phyloP scores from a whole-genome alignment of 1,140 invertebrate species.

The Cyphomyrmex costatus region DNA sequence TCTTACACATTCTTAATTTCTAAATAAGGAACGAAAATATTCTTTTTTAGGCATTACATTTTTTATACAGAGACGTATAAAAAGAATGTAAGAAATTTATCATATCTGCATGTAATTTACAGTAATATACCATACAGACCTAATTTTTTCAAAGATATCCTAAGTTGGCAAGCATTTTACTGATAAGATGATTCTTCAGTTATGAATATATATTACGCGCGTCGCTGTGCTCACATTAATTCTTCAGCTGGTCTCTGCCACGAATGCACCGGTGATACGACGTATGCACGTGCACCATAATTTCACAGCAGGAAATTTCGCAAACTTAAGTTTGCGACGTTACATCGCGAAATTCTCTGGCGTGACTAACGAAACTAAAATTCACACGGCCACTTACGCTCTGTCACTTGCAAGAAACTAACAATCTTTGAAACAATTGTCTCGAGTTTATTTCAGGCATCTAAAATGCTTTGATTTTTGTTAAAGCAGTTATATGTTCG shows the following conservation, averaged over 20 bases:
- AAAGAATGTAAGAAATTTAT: slow-evolving; percentile 5
- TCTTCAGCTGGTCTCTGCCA: slow-evolving; percentile 45
- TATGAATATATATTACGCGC: slow-evolving; percentile 34
- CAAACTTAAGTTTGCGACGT: slow-evolving; percentile 44
- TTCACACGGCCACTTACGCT: slow-evolving; percentile 45
- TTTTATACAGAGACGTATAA: background rate
- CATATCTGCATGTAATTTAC: slow-evolving; percentile 5
- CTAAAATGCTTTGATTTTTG: background rate
- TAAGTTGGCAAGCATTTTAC: slow-evolving; percentile 2
- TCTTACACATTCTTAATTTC: background rate
- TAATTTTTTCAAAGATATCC: slow-evolving; percentile 4
- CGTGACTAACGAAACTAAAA: slow-evolving; percentile 51
- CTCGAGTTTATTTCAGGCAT: background rate
- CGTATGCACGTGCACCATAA: slow-evolving; percentile 37
- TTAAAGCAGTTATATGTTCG: background rate
- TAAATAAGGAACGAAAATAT: background rate
- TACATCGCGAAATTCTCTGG: slow-evolving; percentile 41
- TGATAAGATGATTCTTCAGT: slow-evolving; percentile 29
- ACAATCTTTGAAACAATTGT: slow-evolving; percentile 31
- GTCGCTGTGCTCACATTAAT: slow-evolving; percentile 38
- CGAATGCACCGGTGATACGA: slow-evolving; percentile 54
- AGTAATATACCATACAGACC: background rate
- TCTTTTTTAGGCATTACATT: background rate
- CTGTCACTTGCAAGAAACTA: slow-evolving; percentile 46
- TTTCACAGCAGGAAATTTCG: slow-evolving; percentile 41